Evolutionary conservation across 1,140 invertebrate genomes (phyloP), one percentile per base, ranked within the genome.

Genomic region (Drosophila grimshawi): DNA sequence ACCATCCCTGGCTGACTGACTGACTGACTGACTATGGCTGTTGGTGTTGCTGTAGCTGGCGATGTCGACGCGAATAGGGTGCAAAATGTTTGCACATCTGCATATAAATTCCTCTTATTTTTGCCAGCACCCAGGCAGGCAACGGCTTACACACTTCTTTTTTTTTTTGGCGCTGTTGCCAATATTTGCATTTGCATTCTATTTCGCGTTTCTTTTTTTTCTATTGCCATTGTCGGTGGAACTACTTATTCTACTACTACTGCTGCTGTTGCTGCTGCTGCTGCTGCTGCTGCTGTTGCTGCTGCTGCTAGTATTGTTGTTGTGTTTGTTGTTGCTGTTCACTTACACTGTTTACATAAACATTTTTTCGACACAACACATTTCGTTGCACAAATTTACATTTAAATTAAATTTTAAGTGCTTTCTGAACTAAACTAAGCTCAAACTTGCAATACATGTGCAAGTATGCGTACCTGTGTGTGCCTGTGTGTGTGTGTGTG

Each of bases 381-480:
- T 89, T 88, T 80, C 62, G 86, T 77, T 88, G 85, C 85, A 85
- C 85, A 89, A 88, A 88, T 88, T 88, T 88, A 88, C 85, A 88
- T 88, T 88, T 88, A 88, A 88, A 88, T 88, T 88, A 88, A 88
- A 88, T 78, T 88, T 88, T 88, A 88, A 88, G 85, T 88, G 85
- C 80, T 85, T 89, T 85, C 79, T 85, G 80, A 88, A 88, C 80
- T 88, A 88, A 88, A 88, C 85, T 88, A 89, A 88, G 85, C 86
- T 81, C 70, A 73, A 64, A 66, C 49, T 64, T 55, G 61, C 60
- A 51, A 57, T 60, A 39, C 41, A 33, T 45, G 39, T 35, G 5
- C 30, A 33, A 4, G 33, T 37, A 3, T 33, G 10, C 5, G 29
- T 37, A 39, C 7, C 7, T n/a, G 5, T 41, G 30, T 43, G 35